Conservation (phyloP, 2,113 vertebrate species). For the Equus quagga region DNA sequence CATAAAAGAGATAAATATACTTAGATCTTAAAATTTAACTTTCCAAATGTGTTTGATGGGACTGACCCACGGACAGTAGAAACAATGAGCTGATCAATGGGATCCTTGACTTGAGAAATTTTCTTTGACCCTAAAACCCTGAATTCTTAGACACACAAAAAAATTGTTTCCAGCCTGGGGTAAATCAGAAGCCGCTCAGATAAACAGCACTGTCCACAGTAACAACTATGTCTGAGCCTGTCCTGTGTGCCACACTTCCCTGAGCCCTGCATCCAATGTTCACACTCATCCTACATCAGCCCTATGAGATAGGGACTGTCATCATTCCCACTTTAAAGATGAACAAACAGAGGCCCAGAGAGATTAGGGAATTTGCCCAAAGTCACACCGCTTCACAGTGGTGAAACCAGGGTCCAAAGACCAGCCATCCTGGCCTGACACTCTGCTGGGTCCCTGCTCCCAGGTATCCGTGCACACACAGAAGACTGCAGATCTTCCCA, state of each 20-base stretch:
- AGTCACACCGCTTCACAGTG: not conserved
- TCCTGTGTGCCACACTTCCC: fast-evolving
- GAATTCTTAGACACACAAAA: not conserved
- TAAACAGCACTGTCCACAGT: fast-evolving
- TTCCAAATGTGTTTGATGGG: not conserved
- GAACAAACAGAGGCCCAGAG: no score
- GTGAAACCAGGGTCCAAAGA: not conserved
- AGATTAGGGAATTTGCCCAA: not conserved
- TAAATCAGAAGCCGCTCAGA: not conserved
- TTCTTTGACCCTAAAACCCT: not conserved
- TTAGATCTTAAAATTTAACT: not conserved
- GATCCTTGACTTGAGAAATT: fast-evolving
- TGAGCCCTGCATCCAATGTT: fast-evolving
- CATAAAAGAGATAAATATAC: not conserved
- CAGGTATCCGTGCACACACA: fast-evolving
- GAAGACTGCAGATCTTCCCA: fast-evolving
- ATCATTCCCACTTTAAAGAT: not conserved
- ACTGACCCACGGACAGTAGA: fast-evolving
- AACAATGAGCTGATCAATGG: fast-evolving
- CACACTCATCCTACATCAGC: fast-evolving
- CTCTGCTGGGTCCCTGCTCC: fast-evolving
- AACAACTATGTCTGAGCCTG: not conserved
- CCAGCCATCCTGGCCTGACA: fast-evolving
- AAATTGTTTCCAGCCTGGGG: fast-evolving
- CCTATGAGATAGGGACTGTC: fast-evolving